phyloP scores from a whole-genome alignment of 2,113 vertebrate genomes.

The Chaenocephalus aceratus region DNA sequence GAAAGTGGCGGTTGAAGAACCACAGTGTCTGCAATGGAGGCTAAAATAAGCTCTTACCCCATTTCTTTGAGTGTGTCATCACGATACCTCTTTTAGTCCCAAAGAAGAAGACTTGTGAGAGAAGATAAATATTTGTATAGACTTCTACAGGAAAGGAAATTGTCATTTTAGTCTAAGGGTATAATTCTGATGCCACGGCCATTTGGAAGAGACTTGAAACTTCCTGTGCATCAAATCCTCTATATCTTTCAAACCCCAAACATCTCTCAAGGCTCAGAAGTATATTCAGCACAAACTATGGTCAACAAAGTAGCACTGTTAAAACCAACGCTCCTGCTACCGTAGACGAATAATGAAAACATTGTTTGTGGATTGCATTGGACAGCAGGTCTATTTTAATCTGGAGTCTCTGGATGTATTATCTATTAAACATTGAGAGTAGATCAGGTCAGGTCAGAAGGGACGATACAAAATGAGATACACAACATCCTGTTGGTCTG shows the following conservation, averaged over 20 bases:
- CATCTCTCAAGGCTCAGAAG: neutral
- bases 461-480: constrained; percentile 1
- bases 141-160: constrained; percentile 28
- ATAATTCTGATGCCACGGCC: constrained; percentile 46
- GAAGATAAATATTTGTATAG: constrained; percentile 38
- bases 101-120: constrained; percentile 22
- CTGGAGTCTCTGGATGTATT: neutral
- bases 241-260: constrained; percentile 2
- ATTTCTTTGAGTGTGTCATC: neutral
- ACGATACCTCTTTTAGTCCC: constrained; percentile 6
- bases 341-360: neutral
- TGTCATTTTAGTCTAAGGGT: constrained; percentile 36
- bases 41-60: constrained; percentile 36
- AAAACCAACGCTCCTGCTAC: neutral
- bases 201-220: constrained; percentile 40
- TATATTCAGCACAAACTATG: constrained; percentile 8
- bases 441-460: neutral
- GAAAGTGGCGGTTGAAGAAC: constrained; percentile 46
- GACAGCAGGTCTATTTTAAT: constrained; percentile 6
- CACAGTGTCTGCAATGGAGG: constrained; percentile 21
- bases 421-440: neutral
- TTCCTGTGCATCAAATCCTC: constrained; percentile 13
- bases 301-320: neutral
- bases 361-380: neutral
- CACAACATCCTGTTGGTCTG: constrained; percentile 45